Conservation (phyloP, 2,888 invertebrate species). For the Sipha maydis region DNA sequence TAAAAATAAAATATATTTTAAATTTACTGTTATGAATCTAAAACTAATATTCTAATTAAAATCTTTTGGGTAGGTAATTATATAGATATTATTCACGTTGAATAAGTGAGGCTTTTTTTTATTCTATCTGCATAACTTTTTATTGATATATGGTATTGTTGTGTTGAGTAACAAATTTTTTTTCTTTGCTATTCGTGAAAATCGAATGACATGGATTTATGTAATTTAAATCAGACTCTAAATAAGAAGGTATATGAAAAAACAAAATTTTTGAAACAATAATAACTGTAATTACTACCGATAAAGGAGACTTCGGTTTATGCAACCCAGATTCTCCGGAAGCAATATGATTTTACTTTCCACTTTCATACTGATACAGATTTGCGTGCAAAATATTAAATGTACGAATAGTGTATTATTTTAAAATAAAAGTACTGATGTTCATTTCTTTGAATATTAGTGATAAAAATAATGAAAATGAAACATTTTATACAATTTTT, state of each 20-base stretch:
- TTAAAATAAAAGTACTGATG: background rate
- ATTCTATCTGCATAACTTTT: background rate
- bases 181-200: slow-evolving; percentile 16
- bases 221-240: slow-evolving; percentile 45
- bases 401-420: background rate
- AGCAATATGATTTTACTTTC: slow-evolving; percentile 54
- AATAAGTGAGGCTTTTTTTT: slow-evolving; percentile 20
- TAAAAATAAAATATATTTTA: background rate
- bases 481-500: too few species aligned
- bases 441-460: too few species aligned
- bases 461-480: too few species aligned
- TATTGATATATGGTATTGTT: too few species aligned
- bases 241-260: slow-evolving; percentile 46
- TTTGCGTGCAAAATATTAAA: slow-evolving; percentile 13
- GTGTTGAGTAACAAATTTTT: slow-evolving; percentile 37
- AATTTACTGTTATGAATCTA: background rate
- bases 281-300: slow-evolving; percentile 52
- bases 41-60: slow-evolving; percentile 51
- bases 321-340: slow-evolving; percentile 41
- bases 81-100: slow-evolving; percentile 10
- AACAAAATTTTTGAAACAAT: slow-evolving; percentile 54
- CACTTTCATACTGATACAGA: slow-evolving; percentile 17
- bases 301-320: slow-evolving; percentile 43
- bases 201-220: slow-evolving; percentile 50
- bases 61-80: background rate